Evolutionary conservation across 2,888 invertebrate genomes (phyloP), one percentile per base, ranked within the genome.

Genomic region (Dicyrtoma fusca): DNA sequence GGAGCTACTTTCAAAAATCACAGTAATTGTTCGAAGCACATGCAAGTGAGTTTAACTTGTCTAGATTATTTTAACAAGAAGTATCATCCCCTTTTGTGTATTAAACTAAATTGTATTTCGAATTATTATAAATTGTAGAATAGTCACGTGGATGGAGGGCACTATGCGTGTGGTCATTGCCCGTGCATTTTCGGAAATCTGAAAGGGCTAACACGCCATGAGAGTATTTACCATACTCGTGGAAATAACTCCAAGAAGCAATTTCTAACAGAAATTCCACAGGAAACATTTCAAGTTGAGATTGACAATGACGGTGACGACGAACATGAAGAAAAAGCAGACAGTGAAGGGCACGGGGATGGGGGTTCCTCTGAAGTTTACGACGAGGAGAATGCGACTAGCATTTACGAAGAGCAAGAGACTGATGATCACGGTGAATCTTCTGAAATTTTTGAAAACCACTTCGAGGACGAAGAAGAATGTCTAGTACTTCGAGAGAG

Each of bases 401-500:
- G 34, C 34, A 34, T 34, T 34, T 34, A 34, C 34, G 34, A 34
- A 34, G 34, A 34, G 8, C 34, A 34, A 34, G 34, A 34, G 4
- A 34, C 34, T 5, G 34, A 34, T 34, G 34, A 34, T 3, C 34
- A 34, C 8, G 34, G 8, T 34, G 25, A 23, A 6, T 57, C 53
- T 17, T 17, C 57, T 1, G 57, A 25, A 23, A 26, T 53, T 14
- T 65, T 53, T 65, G 65, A 65, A 19, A 42, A 51, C n/a, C 21
- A 63, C 21, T 63, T 45, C 13, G 62, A 45, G 45, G 65, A 65
- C n/a, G 65, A 65, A 34, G 65, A 65, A 53, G 65, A 51, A 42
- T 51, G 26, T 10, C 8, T 65, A 19, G 19, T 49, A 5, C n/a
- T 65, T 8, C 51, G 53, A n/a, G 57, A 26, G n/a, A 57, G 26